phyloP scores from a whole-genome alignment of 1,140 invertebrate species.

The Melitaea cinxia region DNA sequence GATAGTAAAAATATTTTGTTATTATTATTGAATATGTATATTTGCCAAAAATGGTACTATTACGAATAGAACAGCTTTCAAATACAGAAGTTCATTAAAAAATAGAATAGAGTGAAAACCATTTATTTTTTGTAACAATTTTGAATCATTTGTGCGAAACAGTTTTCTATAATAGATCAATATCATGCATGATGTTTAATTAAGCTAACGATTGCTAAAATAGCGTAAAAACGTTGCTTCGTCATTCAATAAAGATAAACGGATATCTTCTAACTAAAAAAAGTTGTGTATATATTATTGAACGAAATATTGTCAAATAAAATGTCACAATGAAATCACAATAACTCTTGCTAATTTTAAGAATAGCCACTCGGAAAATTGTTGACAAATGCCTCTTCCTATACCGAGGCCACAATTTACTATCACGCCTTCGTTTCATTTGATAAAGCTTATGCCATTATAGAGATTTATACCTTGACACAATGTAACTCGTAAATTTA shows the following conservation, averaged over 20 bases:
- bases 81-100: constrained; percentile 2
- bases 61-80: neutral
- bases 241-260: neutral
- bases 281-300: neutral
- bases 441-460: constrained; percentile 63
- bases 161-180: constrained; percentile 60
- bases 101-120: constrained; percentile 57
- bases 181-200: constrained; percentile 34
- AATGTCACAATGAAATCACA: constrained; percentile 16
- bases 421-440: constrained; percentile 58
- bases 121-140: constrained; percentile 10
- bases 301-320: constrained; percentile 13
- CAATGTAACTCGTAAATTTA: constrained; percentile 70
- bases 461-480: constrained; percentile 69
- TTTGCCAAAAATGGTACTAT: too few relatives aligned
- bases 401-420: constrained; percentile 41
- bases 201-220: neutral
- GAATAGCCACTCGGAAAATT: constrained; percentile 35
- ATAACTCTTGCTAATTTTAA: constrained; percentile 22
- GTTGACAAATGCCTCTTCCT: constrained; percentile 53
- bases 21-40: too few relatives aligned
- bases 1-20: too few relatives aligned
- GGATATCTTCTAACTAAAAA: neutral
- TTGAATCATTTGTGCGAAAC: constrained; percentile 60
- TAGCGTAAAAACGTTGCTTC: neutral